phyloP scores from a whole-genome alignment of 2,113 vertebrate species.

The Pelmatolapia mariae region DNA sequence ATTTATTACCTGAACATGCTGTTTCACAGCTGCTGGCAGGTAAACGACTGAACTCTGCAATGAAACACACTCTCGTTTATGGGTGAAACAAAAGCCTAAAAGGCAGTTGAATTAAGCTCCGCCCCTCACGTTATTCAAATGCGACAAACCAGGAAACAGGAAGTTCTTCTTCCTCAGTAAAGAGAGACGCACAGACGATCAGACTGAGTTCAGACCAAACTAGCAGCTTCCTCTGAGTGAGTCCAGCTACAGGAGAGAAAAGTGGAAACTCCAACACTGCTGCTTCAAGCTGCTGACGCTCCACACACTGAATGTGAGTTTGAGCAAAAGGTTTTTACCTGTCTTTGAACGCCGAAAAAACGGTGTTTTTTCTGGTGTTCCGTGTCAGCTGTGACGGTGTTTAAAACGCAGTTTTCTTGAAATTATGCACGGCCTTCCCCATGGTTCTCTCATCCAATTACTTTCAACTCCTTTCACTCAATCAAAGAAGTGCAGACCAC shows the following conservation, averaged over 20 bases:
- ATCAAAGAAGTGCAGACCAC: not conserved
- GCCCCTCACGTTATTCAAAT: not conserved
- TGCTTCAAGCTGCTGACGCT: not conserved
- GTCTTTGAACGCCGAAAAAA: not conserved
- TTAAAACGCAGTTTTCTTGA: not conserved
- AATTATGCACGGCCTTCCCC: not conserved
- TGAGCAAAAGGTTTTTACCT: not conserved
- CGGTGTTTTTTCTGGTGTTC: not conserved
- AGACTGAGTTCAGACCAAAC: rapidly evolving
- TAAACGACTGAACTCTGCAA: no score
- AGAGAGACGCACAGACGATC: not conserved
- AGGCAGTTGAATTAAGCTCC: not conserved
- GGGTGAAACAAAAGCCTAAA: not conserved
- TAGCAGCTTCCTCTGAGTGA: not conserved
- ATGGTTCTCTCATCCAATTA: not conserved
- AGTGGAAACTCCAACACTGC: not conserved
- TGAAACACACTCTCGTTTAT: not conserved
- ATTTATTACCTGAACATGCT: no score
- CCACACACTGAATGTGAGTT: not conserved
- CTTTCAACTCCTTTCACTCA: not conserved
- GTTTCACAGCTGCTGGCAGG: no score
- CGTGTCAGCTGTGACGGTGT: rapidly evolving
- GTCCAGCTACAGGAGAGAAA: not conserved
- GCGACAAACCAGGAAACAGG: not conserved
- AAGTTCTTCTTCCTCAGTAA: rapidly evolving